phyloP scores from a whole-genome alignment of 2,888 invertebrate species.

The Drosophila anomalipes region DNA sequence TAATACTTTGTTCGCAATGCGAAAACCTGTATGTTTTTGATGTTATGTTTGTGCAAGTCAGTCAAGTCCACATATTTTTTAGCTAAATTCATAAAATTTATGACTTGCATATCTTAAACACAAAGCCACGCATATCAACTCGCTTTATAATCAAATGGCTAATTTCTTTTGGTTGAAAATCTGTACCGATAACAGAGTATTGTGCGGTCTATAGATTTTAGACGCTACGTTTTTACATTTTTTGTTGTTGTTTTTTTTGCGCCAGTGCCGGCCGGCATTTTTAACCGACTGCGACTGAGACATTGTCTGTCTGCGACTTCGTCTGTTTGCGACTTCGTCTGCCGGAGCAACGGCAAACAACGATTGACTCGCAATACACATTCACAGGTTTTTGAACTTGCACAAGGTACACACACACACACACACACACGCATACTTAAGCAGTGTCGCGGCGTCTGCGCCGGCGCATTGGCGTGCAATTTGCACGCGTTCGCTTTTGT shows the following conservation, averaged over 20 bases:
- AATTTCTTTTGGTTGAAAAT: background rate
- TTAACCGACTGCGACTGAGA: slow-evolving; percentile 61
- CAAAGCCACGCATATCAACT: background rate
- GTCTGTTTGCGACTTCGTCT: slow-evolving; percentile 34
- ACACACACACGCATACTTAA: slow-evolving; percentile 2
- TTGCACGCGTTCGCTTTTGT: slow-evolving; percentile 40
- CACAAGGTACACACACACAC: slow-evolving; percentile 58
- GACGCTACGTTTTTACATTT: slow-evolving; percentile 4
- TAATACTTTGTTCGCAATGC: slow-evolving; percentile 17
- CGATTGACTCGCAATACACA: slow-evolving; percentile 53
- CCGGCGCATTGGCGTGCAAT: slow-evolving; percentile 64
- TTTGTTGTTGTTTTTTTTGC: slow-evolving; percentile 14
- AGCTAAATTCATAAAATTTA: background rate
- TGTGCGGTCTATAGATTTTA: background rate
- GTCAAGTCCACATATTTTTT: background rate
- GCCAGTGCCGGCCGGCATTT: slow-evolving; percentile 78
- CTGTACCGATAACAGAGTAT: background rate
- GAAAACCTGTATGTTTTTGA: background rate
- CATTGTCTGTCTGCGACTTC: slow-evolving; percentile 35
- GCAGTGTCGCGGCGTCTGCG: slow-evolving; percentile 53
- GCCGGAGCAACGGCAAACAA: slow-evolving; percentile 25
- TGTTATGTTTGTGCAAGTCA: background rate
- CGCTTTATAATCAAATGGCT: background rate
- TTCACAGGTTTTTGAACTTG: slow-evolving; percentile 81
- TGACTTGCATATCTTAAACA: background rate